A percentile compares a stretch with the other conserved stretches of the same genome.
Conservation (phyloP, 2,888 invertebrate species). For the Nomada lathburiana region DNA sequence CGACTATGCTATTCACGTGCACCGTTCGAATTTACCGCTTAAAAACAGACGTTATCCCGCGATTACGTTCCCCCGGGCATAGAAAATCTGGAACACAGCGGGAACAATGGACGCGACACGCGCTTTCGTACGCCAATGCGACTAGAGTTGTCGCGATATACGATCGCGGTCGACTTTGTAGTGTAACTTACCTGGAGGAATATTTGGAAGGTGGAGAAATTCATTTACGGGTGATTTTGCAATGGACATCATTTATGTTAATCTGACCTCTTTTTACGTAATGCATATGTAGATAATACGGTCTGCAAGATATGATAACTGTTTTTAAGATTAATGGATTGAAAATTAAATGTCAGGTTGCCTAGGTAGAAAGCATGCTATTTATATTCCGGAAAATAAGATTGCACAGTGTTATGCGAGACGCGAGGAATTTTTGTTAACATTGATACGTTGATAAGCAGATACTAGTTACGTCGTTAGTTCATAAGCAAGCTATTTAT, state of each 20-base stretch:
- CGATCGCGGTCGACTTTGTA: background rate
- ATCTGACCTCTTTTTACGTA: background rate
- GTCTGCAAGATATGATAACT: too few species aligned
- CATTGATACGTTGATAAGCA: background rate
- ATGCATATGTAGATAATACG: too few species aligned
- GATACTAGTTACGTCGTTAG: background rate
- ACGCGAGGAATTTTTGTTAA: background rate
- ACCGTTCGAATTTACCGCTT: slow-evolving; percentile 67
- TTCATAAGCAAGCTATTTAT: too few species aligned
- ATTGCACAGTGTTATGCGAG: background rate
- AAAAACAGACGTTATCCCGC: slow-evolving; percentile 71
- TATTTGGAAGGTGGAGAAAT: background rate
- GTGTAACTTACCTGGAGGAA: background rate
- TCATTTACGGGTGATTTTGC: too few species aligned
- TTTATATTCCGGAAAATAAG: background rate
- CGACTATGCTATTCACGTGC: slow-evolving; percentile 53
- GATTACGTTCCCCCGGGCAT: slow-evolving; percentile 61
- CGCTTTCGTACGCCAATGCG: slow-evolving; percentile 12
- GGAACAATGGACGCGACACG: slow-evolving; percentile 27
- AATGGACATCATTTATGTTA: too few species aligned
- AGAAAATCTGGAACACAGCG: slow-evolving; percentile 31
- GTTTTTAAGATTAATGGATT: too few species aligned
- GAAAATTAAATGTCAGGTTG: too few species aligned
- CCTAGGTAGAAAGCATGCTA: too few species aligned
- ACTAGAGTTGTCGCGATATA: background rate